phyloP scores from a whole-genome alignment of 2,113 vertebrate genomes.

The Myotis lucifugus region DNA sequence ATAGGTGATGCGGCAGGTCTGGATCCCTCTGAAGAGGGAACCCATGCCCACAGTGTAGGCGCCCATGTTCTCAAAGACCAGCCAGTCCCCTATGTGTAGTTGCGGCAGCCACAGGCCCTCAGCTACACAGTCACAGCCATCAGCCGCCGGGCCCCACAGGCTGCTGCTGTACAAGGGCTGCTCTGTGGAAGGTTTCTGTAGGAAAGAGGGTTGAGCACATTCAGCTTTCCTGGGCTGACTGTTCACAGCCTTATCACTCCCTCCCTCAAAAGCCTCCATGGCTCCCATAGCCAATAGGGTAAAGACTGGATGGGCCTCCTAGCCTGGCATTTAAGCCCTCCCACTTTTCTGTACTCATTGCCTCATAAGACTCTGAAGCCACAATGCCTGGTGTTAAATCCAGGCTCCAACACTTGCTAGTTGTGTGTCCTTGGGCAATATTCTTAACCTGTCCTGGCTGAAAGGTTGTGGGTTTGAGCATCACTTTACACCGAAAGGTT shows the following conservation, averaged over 20 bases:
- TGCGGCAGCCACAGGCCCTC: constrained; percentile 82
- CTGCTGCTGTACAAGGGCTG: constrained; percentile 79
- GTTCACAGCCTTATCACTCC: background rate
- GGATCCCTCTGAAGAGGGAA: background rate
- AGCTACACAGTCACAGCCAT: constrained; percentile 68
- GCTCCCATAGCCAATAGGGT: background rate
- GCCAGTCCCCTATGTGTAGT: constrained; percentile 86
- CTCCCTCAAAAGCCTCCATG: background rate
- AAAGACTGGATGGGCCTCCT: background rate
- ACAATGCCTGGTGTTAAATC: background rate
- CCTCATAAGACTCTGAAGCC: background rate
- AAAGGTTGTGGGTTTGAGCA: background rate
- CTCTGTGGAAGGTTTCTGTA: constrained; percentile 80
- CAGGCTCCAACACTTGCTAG: background rate
- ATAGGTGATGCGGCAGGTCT: constrained; percentile 75
- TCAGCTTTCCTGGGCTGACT: background rate
- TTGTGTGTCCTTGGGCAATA: background rate
- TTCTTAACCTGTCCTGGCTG: background rate
- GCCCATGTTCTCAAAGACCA: constrained; percentile 87
- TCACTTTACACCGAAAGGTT: too few species aligned
- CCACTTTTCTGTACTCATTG: background rate
- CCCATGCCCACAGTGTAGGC: constrained; percentile 78
- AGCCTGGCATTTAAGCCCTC: background rate
- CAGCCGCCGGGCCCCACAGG: constrained; percentile 78
- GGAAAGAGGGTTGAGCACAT: background rate